Percentiles rank a stretch among this genome's conserved stretches.
These are phyloP conservation scores for Malurus cyaneus DNA, from an alignment of 2,113 vertebrate genomes.

Conservation along the genomic window DNA sequence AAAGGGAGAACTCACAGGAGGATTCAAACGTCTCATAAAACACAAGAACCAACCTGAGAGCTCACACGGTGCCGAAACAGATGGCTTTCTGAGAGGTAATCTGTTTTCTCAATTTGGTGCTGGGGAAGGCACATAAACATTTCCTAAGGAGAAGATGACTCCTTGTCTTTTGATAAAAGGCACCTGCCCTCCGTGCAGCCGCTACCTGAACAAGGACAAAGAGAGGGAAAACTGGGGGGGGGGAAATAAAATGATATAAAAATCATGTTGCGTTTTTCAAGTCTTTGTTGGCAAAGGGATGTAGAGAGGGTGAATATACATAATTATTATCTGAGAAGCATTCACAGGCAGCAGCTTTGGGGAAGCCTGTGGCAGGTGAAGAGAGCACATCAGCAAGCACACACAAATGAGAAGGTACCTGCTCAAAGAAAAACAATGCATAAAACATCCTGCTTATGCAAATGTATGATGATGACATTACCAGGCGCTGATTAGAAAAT, in stretches of 20 bases:
- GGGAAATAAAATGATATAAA: background rate
- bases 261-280: background rate
- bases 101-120: conserved; percentile 46
- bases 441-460: conserved; percentile 67
- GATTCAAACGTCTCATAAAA: conserved; percentile 26
- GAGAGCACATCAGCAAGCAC: conserved; percentile 8
- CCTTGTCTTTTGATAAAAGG: conserved; percentile 18
- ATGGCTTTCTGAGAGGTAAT: conserved; percentile 54
- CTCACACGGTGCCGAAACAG: conserved; percentile 33
- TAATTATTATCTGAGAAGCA: conserved; percentile 47
- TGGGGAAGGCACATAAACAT: conserved; percentile 37
- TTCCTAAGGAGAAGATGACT: conserved; percentile 35
- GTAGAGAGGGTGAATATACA: conserved; percentile 2
- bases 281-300: background rate
- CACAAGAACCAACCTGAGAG: conserved; percentile 4
- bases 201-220: background rate
- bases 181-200: background rate
- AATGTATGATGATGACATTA: conserved; percentile 52
- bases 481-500: conserved; percentile 51
- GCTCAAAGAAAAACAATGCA: conserved; percentile 61
- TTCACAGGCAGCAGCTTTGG: conserved; percentile 48
- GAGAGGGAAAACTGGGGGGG: background rate
- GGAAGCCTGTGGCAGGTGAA: conserved; percentile 56
- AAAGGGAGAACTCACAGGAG: conserved; percentile 29
- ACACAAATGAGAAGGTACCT: conserved; percentile 44